Conservation (phyloP, 2,113 vertebrate species). For the Nicator chloris region DNA sequence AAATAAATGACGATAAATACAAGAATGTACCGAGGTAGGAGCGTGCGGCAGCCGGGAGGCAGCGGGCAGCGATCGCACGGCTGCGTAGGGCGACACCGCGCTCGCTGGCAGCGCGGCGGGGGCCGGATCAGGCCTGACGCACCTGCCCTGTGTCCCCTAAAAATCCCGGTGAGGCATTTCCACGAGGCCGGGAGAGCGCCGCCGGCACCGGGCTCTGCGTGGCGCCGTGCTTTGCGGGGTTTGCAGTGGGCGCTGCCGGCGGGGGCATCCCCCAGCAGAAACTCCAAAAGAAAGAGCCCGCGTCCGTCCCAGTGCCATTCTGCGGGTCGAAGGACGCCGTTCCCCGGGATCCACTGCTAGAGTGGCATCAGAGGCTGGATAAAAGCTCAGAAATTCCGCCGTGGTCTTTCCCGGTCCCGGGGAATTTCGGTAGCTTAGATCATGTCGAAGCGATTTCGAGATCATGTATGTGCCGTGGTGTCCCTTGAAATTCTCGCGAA, state of each 20-base stretch:
- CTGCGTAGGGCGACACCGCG: background rate
- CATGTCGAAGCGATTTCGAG: slow-evolving; percentile 5
- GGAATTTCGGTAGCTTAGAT: slow-evolving; percentile 7
- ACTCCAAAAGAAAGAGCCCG: background rate
- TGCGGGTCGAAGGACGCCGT: background rate
- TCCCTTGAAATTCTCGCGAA: slow-evolving; percentile 11
- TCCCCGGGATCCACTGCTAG: background rate
- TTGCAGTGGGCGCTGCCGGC: background rate
- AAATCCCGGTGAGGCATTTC: background rate
- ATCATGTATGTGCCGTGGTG: background rate
- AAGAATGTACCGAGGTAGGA: background rate
- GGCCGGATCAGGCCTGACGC: background rate
- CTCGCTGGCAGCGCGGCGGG: background rate
- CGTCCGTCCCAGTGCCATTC: background rate
- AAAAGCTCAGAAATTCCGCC: background rate
- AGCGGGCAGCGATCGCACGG: background rate
- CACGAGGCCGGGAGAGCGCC: background rate
- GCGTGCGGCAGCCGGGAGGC: background rate
- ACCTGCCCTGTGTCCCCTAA: background rate
- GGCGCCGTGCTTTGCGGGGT: background rate
- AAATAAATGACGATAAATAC: background rate
- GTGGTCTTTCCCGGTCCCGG: background rate
- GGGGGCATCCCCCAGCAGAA: background rate
- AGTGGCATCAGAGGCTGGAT: background rate
- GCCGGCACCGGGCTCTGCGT: background rate